Evolutionary conservation across 92 coral and sea anemone species (phyloP).

Genomic region (Parazoanthus atlanticus): DNA sequence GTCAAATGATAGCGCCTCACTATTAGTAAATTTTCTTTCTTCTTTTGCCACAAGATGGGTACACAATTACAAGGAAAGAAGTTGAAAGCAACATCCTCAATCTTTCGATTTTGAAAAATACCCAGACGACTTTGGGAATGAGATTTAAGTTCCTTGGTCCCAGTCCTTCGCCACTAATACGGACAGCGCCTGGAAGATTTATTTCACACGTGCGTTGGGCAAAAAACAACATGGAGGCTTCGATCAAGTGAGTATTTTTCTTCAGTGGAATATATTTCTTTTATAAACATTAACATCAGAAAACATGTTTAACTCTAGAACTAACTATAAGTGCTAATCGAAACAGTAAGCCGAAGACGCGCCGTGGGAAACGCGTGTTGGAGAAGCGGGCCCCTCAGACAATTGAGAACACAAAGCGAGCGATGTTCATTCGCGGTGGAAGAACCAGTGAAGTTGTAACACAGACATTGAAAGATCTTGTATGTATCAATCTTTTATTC

Average conservation of each 20-base stretch:
- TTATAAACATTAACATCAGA: too few species aligned
- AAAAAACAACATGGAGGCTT: neutral
- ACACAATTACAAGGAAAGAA: too few species aligned
- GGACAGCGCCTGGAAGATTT: too few species aligned
- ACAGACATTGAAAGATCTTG: constrained; percentile 90
- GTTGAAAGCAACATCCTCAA: too few species aligned
- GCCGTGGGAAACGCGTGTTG: constrained; percentile 83
- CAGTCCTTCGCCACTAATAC: too few species aligned
- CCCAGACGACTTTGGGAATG: too few species aligned
- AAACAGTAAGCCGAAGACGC: constrained; percentile 88
- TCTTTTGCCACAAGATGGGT: too few species aligned
- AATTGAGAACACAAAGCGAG: constrained; percentile 86
- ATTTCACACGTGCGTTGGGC: neutral
- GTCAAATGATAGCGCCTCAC: too few species aligned
- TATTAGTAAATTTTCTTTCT: too few species aligned
- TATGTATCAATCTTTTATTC: constrained; percentile 48
- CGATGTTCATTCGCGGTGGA: constrained; percentile 95
- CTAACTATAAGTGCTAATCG: neutral
- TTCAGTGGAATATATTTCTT: neutral
- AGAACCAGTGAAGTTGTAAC: constrained; percentile 90
- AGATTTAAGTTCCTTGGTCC: too few species aligned
- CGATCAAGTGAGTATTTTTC: neutral
- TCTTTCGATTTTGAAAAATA: too few species aligned
- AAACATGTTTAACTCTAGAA: neutral
- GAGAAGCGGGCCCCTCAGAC: constrained; percentile 70